These are phyloP conservation scores for Muscidifurax raptorellus DNA, from an alignment of 1,140 invertebrate genomes.

Conservation along the genomic window DNA sequence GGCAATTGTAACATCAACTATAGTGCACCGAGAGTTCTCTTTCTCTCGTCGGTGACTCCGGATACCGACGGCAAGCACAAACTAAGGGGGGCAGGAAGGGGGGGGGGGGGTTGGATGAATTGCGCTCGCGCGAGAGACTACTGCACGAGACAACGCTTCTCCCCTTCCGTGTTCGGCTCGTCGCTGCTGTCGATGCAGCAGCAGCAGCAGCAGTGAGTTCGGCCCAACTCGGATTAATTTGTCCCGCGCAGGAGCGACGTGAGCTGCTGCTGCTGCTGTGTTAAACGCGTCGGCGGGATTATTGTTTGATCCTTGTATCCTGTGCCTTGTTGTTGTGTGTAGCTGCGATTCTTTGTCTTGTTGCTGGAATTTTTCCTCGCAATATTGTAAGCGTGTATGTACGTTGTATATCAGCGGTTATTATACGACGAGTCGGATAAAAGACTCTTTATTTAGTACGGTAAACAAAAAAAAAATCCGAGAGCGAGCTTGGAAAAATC, in stretches of 20 bases:
- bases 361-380: background rate
- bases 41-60: background rate
- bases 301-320: background rate
- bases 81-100: conserved; percentile 28
- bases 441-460: too few species aligned
- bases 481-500: background rate
- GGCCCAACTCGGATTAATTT: conserved; percentile 48
- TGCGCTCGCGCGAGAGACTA: background rate
- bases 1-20: conserved; percentile 35
- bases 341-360: too few species aligned
- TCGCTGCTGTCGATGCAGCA: background rate
- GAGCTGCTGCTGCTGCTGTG: background rate
- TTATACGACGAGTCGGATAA: too few species aligned
- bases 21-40: background rate
- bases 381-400: background rate
- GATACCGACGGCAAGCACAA: background rate
- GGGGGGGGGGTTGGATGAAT: too few species aligned
- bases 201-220: background rate
- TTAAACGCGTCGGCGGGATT: background rate
- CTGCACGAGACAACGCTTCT: background rate
- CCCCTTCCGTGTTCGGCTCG: conserved; percentile 4
- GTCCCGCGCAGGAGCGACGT: background rate
- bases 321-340: background rate
- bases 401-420: too few species aligned
- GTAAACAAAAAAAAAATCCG: too few species aligned